A percentile compares a stretch with the other conserved stretches of the same genome.
Conservation (phyloP, 1,140 invertebrate genomes). For the Drosophila hydei region DNA sequence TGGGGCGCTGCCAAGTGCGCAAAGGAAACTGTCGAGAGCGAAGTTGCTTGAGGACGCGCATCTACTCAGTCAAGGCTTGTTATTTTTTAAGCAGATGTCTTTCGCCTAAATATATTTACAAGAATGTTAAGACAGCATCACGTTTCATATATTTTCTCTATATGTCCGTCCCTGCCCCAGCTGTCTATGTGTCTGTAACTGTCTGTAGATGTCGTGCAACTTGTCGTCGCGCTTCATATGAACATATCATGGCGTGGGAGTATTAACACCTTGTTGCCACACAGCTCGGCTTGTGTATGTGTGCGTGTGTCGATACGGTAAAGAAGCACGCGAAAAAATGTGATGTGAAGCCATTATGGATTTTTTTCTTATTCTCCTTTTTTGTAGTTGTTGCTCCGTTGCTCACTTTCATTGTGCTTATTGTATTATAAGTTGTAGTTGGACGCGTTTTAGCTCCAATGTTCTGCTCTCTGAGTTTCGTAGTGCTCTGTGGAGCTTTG, state of each 20-base stretch:
- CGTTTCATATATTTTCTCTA: slow-evolving; percentile 3
- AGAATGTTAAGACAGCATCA: slow-evolving; percentile 43
- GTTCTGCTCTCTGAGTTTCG: slow-evolving; percentile 20
- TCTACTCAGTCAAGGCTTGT: slow-evolving; percentile 6
- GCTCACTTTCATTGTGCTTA: slow-evolving; percentile 50
- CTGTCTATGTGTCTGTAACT: slow-evolving; percentile 22
- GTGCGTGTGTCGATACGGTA: slow-evolving; percentile 13
- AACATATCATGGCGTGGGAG: slow-evolving; percentile 46
- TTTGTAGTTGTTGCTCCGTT: slow-evolving; percentile 24
- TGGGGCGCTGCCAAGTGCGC: neutral
- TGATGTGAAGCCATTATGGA: slow-evolving; percentile 46
- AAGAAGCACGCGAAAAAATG: slow-evolving; percentile 36
- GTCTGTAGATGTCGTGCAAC: slow-evolving; percentile 35
- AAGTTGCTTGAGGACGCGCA: slow-evolving; percentile 11
- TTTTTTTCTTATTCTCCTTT: slow-evolving; percentile 29
- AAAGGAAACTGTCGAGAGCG: slow-evolving; percentile 22
- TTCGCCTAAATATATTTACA: slow-evolving; percentile 35
- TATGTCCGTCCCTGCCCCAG: neutral
- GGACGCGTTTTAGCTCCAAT: slow-evolving; percentile 25
- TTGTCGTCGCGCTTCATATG: slow-evolving; percentile 40
- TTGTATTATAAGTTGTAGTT: slow-evolving; percentile 68
- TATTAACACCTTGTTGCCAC: slow-evolving; percentile 43
- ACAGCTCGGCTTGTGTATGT: neutral
- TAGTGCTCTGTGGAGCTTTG: neutral
- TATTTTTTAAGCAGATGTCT: slow-evolving; percentile 22